Evolutionary conservation across 1,140 invertebrate genomes (phyloP).

Genomic region (Trachymyrmex septentrionalis): DNA sequence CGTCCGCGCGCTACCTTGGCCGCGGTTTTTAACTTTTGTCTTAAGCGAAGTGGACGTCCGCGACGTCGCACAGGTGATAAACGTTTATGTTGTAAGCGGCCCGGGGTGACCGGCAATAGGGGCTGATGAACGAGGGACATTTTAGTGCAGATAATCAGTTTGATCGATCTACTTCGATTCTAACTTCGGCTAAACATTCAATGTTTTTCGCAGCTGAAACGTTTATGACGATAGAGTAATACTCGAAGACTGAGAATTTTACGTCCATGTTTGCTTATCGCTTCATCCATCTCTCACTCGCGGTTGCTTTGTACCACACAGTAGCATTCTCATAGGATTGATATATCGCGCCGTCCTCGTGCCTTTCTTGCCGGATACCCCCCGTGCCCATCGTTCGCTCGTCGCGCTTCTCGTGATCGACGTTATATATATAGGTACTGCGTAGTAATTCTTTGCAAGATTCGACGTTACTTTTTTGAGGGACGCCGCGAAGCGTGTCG

Average conservation of each 20-base stretch:
- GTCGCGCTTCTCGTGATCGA: conserved; percentile 67
- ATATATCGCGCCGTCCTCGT: neutral
- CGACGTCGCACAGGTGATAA: conserved; percentile 60
- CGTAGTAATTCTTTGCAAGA: conserved; percentile 61
- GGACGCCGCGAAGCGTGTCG: conserved; percentile 71
- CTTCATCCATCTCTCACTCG: neutral
- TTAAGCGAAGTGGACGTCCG: conserved; percentile 53
- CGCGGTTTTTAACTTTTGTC: conserved; percentile 50
- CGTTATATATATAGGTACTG: conserved; percentile 44
- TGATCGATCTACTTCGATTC: neutral
- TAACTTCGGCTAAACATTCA: neutral
- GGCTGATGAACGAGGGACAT: neutral
- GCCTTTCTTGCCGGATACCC: conserved; percentile 28
- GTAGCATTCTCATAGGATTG: neutral
- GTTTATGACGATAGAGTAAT: neutral
- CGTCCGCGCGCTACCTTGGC: conserved; percentile 31
- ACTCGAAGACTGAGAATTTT: conserved; percentile 50
- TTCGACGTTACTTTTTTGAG: conserved; percentile 69
- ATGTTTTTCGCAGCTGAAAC: conserved; percentile 2
- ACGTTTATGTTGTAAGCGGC: conserved; percentile 51
- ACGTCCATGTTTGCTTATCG: conserved; percentile 34
- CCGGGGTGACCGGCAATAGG: conserved; percentile 32
- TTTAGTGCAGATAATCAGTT: conserved; percentile 9
- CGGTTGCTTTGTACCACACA: conserved; percentile 11
- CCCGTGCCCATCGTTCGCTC: conserved; percentile 50